A percentile compares a stretch with the other conserved stretches of the same genome.
Conservation (phyloP, 2,888 invertebrate species). For the Eumerus sabulonum region DNA sequence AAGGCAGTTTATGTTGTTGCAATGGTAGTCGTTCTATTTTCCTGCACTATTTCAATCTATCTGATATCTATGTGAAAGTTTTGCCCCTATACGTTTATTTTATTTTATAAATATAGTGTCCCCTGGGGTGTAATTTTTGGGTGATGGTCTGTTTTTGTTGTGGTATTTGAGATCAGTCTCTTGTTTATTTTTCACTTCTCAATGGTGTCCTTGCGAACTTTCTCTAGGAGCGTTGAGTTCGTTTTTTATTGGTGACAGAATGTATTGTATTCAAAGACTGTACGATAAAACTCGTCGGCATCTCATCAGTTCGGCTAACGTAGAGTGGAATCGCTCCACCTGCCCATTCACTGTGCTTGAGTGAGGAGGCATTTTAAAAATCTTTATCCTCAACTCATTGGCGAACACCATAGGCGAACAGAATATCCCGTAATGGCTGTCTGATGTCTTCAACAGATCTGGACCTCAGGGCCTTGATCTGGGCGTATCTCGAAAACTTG, state of each 20-base stretch:
- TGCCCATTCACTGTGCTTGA: conserved; percentile 29
- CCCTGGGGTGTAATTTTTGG: conserved; percentile 22
- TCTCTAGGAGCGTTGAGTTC: conserved; percentile 12
- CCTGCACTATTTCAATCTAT: conserved; percentile 35
- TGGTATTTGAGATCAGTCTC: conserved; percentile 19
- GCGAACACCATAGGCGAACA: conserved; percentile 44
- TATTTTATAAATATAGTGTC: conserved; percentile 29
- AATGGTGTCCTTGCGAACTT: conserved; percentile 4
- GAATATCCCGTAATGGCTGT: conserved; percentile 44
- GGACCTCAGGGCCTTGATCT: conserved; percentile 19
- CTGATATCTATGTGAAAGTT: conserved; percentile 25
- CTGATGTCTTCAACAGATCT: conserved; percentile 38
- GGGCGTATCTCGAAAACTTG: conserved; percentile 54
- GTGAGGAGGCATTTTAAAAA: conserved; percentile 19
- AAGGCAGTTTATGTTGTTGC: conserved; percentile 37
- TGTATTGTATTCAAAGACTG: conserved; percentile 30
- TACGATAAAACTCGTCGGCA: conserved; percentile 2
- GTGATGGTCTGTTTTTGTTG: conserved; percentile 14
- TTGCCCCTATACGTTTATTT: conserved; percentile 38
- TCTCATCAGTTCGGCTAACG: conserved; percentile 19
- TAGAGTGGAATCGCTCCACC: conserved; percentile 21
- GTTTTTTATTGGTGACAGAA: conserved; percentile 24
- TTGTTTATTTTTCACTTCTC: conserved; percentile 26
- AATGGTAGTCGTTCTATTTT: conserved; percentile 36
- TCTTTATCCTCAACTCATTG: conserved; percentile 30